These are phyloP conservation scores for Drosophila pandora DNA, from an alignment of 1,140 invertebrate genomes.

Conservation along the genomic window DNA sequence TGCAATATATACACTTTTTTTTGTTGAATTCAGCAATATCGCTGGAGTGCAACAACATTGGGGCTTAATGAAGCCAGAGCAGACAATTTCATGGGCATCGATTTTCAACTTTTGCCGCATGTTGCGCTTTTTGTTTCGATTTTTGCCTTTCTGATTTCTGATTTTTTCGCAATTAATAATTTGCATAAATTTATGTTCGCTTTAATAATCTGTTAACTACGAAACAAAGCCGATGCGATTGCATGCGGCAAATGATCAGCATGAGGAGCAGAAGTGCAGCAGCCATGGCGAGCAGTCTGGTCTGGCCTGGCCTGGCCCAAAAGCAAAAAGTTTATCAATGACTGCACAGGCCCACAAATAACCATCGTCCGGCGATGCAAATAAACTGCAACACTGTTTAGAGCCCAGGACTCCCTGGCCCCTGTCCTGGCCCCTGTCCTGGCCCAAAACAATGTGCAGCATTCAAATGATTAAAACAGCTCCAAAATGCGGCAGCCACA, in stretches of 20 bases:
- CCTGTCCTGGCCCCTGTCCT: background rate
- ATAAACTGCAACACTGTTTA: constrained; percentile 76
- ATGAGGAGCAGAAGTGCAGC: background rate
- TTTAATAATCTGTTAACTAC: constrained; percentile 79
- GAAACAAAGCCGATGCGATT: constrained; percentile 40
- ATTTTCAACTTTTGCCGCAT: constrained; percentile 34
- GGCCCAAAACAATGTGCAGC: constrained; percentile 73
- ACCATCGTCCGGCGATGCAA: constrained; percentile 46
- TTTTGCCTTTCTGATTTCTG: constrained; percentile 17
- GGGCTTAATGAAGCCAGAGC: constrained; percentile 67
- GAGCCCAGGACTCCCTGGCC: constrained; percentile 19
- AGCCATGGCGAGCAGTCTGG: background rate
- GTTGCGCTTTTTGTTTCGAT: background rate
- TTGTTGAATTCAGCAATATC: constrained; percentile 11
- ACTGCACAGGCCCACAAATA: constrained; percentile 53
- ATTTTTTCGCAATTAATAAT: constrained; percentile 70
- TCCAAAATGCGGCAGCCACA: constrained; percentile 69
- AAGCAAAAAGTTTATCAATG: constrained; percentile 67
- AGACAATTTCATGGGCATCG: constrained; percentile 71
- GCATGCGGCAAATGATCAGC: constrained; percentile 26
- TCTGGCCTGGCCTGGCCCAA: too few relatives aligned
- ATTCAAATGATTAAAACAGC: constrained; percentile 81
- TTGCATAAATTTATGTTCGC: constrained; percentile 76
- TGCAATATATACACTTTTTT: constrained; percentile 5
- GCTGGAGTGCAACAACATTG: constrained; percentile 48